phyloP scores from a whole-genome alignment of 2,797 vertebrate species.

The Eleutherodactylus coqui region DNA sequence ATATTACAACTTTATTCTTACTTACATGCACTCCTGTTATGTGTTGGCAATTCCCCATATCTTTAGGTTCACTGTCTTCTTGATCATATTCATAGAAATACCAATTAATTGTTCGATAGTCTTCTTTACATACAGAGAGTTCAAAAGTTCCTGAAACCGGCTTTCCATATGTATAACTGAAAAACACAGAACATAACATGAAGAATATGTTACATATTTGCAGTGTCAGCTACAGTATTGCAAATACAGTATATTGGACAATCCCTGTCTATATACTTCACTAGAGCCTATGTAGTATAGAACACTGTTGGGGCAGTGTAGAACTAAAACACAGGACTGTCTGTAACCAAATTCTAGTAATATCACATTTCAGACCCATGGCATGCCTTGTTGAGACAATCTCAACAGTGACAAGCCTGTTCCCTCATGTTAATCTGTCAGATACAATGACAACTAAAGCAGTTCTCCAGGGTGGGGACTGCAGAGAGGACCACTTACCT shows the following conservation, averaged over 20 bases:
- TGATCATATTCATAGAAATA: neutral
- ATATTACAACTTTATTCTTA: neutral
- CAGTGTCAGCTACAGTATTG: neutral
- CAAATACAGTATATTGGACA: no score
- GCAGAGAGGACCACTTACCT: no score
- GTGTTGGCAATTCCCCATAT: neutral
- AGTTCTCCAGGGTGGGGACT: no score
- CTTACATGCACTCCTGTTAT: constrained; percentile 1
- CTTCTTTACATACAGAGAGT: neutral
- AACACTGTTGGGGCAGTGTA: no score
- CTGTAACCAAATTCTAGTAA: no score
- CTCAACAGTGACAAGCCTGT: no score
- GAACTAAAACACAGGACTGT: no score
- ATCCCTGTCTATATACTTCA: neutral
- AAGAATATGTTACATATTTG: neutral
- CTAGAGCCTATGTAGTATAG: no score
- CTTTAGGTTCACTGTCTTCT: neutral
- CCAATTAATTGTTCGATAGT: neutral
- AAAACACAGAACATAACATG: constrained; percentile 19
- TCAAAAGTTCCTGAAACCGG: constrained; percentile 12
- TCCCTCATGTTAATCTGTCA: no score
- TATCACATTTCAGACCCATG: no score
- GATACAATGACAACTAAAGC: no score
- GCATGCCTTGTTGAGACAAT: no score
- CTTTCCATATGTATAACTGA: constrained; percentile 46